Percentiles rank a stretch among this genome's conserved stretches.
phyloP scores from a whole-genome alignment of 2,888 invertebrate genomes.

The Sympetrum striolatum region DNA sequence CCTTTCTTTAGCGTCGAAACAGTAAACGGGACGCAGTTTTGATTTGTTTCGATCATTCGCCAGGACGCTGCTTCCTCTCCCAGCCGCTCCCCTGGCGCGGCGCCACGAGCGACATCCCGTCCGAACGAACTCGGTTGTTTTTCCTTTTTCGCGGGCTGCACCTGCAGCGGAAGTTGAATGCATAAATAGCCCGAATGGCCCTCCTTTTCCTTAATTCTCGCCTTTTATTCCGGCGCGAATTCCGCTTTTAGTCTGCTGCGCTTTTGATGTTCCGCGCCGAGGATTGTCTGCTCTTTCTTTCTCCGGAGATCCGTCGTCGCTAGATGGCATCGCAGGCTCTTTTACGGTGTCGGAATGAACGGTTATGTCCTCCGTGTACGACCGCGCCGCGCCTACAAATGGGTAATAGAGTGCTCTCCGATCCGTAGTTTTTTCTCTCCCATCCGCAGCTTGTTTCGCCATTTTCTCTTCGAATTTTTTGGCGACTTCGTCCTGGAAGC shows the following conservation, averaged over 20 bases:
- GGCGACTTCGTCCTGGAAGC: not conserved
- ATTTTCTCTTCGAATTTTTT: not conserved
- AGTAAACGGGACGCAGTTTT: not conserved
- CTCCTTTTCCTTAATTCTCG: slow-evolving; percentile 28
- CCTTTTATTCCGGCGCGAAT: not conserved
- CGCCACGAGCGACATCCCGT: slow-evolving; percentile 16
- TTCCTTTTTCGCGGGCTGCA: not conserved
- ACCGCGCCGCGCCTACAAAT: slow-evolving; percentile 25
- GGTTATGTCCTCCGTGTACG: slow-evolving; percentile 26
- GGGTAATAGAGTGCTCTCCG: slow-evolving; percentile 18
- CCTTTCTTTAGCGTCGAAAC: not conserved
- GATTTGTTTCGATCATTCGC: slow-evolving; percentile 11
- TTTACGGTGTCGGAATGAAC: slow-evolving; percentile 21
- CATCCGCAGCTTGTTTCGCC: not conserved
- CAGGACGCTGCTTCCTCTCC: not conserved
- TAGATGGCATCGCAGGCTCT: slow-evolving; percentile 14
- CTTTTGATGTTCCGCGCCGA: not conserved
- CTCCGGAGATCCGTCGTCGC: not conserved
- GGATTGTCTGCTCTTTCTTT: not conserved
- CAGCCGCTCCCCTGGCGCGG: not conserved
- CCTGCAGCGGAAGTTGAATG: slow-evolving; percentile 21
- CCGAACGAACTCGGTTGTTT: not conserved
- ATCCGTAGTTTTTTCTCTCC: not conserved
- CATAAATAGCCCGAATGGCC: slow-evolving; percentile 16
- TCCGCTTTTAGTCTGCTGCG: not conserved